These are phyloP conservation scores for Stictocephala bisonia DNA, from an alignment of 2,888 invertebrate genomes.

Conservation along the genomic window DNA sequence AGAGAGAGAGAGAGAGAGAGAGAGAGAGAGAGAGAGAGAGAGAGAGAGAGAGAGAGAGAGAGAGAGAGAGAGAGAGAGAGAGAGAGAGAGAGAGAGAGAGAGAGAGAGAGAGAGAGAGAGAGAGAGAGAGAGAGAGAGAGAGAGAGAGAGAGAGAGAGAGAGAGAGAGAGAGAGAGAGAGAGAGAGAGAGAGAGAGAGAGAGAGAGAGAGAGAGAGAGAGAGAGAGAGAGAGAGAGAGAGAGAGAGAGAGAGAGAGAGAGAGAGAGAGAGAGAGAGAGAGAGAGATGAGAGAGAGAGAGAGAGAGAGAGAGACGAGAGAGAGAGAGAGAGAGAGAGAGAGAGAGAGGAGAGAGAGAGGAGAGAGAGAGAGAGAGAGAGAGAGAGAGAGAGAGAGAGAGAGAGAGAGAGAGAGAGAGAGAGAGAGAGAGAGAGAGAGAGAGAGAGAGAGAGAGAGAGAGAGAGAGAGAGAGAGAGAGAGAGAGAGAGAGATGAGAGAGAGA, in stretches of 20 bases:
- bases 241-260: neutral
- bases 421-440: neutral
- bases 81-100: neutral
- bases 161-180: neutral
- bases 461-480: neutral
- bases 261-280: neutral
- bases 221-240: neutral
- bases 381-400: neutral
- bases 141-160: neutral
- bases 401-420: neutral
- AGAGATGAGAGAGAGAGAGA: too few species aligned
- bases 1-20: neutral
- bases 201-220: neutral
- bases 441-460: neutral
- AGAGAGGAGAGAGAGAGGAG: neutral
- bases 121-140: neutral
- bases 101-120: neutral
- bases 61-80: neutral
- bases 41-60: neutral
- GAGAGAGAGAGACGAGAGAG: too few species aligned
- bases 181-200: neutral
- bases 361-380: neutral
- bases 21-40: neutral
- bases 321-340: neutral
- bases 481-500: too few species aligned